Base-by-base conservation (phyloP, 1,140 invertebrate species). In the Pinna nobilis region DNA sequence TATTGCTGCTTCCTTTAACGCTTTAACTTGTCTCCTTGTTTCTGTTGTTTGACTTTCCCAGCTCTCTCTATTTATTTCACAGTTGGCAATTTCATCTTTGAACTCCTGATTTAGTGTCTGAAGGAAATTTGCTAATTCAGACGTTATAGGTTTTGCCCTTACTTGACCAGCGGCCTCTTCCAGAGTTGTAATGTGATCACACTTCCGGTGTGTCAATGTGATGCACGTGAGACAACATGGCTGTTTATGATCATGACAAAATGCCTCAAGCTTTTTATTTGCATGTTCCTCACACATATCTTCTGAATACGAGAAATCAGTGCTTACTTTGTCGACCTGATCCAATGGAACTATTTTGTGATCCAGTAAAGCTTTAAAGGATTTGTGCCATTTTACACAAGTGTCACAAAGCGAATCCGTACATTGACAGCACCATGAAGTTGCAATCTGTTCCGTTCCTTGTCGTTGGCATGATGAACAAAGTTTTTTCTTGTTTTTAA, bases 191-290 rank as follows among this genome's bases (percentile, higher is more conserved):
- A 69, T 41, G 41, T 59, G 23, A 7, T 69, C 37, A 25, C 66
- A 69, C 49, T 69, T 69, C 20, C 55, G 4, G 13, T 69, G 66
- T 3, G n/a, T 18, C 0, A 41, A 49, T 11, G 66, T 39, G 23
- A 57, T 44, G 37, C 66, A 69, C 28, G 39, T 49, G 4, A 47
- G 30, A 49, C 66, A 69, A 39, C 53, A 69, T 2, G 55, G 35
- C 20, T n/a, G 3, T 30, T 47, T 30, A 33, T 69, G 53, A 32
- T 69, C 66, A 23, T 33, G 25, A 15, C 66, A 69, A 28, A 47
- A 69, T 9, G 60, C 25, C 32, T 69, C 50, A 7, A 69, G 18
- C 49, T 50, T 41, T 15, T n/a, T 39, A 25, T 32, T 33, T 15
- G 23, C 11, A 32, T 69, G 66, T 13, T 39, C 37, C 25, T 28